A percentile compares a stretch with the other conserved stretches of the same genome.
Evolutionary conservation across 2,888 invertebrate species (phyloP).

Genomic region (Chrysopilus asiliformis): DNA sequence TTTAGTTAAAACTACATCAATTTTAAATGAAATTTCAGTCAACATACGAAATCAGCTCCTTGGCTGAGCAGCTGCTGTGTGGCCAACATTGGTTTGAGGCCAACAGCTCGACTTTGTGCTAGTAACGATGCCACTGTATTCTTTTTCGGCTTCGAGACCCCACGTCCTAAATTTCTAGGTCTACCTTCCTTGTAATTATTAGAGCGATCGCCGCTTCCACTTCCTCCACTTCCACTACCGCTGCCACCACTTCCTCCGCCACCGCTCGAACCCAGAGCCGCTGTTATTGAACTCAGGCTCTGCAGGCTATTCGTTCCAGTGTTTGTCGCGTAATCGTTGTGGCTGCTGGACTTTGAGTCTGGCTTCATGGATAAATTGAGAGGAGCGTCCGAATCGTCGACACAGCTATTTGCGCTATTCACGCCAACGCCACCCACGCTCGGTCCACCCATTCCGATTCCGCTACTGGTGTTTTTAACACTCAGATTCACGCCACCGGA

Average conservation of each 20-base stretch:
- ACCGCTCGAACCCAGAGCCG: constrained; percentile 30
- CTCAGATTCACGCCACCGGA: constrained; percentile 30
- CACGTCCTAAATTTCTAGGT: constrained; percentile 71
- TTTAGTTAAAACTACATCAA: too few species aligned
- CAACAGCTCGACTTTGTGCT: constrained; percentile 74
- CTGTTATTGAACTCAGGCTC: constrained; percentile 35
- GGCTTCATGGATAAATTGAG: constrained; percentile 74
- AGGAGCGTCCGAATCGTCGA: constrained; percentile 58
- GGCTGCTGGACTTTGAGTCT: constrained; percentile 24
- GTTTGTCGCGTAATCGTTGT: constrained; percentile 18
- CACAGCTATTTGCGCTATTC: constrained; percentile 33
- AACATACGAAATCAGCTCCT: constrained; percentile 38
- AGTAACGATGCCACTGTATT: constrained; percentile 80
- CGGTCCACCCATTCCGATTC: too few species aligned
- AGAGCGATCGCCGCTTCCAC: constrained; percentile 20
- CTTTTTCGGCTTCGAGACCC: constrained; percentile 83
- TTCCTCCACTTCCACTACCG: too few species aligned
- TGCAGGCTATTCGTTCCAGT: constrained; percentile 30
- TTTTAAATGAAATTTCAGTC: neutral
- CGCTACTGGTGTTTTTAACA: constrained; percentile 24
- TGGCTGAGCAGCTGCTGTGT: constrained; percentile 48
- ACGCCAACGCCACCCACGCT: too few species aligned
- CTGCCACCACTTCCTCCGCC: too few species aligned
- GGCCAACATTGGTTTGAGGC: constrained; percentile 62
- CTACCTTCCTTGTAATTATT: constrained; percentile 52